These are phyloP conservation scores for Plutomurus gul DNA, from an alignment of 1,140 invertebrate species.

Conservation along the genomic window DNA sequence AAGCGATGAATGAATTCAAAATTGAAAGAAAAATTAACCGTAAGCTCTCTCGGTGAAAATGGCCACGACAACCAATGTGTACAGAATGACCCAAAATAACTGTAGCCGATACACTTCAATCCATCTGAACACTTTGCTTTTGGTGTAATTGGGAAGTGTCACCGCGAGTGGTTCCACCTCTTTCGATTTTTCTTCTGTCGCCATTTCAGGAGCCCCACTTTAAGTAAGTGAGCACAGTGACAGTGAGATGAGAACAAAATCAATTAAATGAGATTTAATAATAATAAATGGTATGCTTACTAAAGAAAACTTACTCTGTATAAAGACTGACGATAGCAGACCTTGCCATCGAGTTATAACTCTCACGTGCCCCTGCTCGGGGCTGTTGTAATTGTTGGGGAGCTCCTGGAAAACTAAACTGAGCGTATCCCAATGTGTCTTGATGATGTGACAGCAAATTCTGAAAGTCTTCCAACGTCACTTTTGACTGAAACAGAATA, in stretches of 20 bases:
- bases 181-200: no score
- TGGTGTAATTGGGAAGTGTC: background rate
- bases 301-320: conserved; percentile 37
- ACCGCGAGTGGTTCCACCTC: no score
- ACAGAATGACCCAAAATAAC: conserved; percentile 64
- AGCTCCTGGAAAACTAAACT: conserved; percentile 56
- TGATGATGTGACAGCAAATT: conserved; percentile 59
- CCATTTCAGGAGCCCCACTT: no score
- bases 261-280: background rate
- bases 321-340: conserved; percentile 58
- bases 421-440: conserved; percentile 57
- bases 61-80: conserved; percentile 61
- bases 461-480: conserved; percentile 60
- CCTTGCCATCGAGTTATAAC: conserved; percentile 53
- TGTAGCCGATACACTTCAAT: conserved; percentile 56
- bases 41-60: conserved; percentile 66
- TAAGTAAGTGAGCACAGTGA: no score
- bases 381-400: no score
- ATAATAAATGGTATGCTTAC: background rate
- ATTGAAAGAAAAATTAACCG: conserved; percentile 56
- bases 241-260: no score
- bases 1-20: no score
- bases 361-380: conserved; percentile 14
- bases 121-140: conserved; percentile 30
- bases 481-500: conserved; percentile 50